A percentile compares a stretch with the other conserved stretches of the same genome.
Conservation (phyloP, 2,888 invertebrate genomes). For the Temnothorax ravouxi region DNA sequence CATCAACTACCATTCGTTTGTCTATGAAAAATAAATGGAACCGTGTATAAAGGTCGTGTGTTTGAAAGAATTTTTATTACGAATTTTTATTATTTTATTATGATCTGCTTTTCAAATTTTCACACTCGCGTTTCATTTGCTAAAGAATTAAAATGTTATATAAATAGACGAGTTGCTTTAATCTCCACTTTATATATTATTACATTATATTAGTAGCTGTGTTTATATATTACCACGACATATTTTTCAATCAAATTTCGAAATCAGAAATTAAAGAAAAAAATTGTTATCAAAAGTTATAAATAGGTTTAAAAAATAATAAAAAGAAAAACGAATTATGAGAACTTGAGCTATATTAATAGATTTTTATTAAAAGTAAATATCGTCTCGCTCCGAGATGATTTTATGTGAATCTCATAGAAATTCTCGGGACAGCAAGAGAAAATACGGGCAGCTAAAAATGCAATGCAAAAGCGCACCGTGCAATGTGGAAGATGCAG, state of each 20-base stretch:
- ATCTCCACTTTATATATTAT: background rate
- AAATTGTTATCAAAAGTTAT: background rate
- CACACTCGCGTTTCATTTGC: background rate
- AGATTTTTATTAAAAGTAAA: background rate
- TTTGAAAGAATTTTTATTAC: constrained; percentile 36
- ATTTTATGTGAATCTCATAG: background rate
- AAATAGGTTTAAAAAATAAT: background rate
- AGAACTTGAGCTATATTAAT: background rate
- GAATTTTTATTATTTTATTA: constrained; percentile 18
- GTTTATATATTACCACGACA: no score
- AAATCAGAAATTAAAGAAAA: background rate
- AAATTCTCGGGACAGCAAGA: background rate
- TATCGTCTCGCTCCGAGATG: background rate
- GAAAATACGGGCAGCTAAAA: background rate
- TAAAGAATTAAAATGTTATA: background rate
- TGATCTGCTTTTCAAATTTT: background rate
- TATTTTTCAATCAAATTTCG: background rate
- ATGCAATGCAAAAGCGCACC: background rate
- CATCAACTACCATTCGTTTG: background rate
- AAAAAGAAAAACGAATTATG: background rate
- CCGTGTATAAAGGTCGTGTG: background rate
- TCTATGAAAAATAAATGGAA: constrained; percentile 46
- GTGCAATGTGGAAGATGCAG: background rate
- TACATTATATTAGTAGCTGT: background rate
- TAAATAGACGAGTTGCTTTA: constrained; percentile 7